phyloP scores from a whole-genome alignment of 2,113 vertebrate species.

The Delphinus delphis region DNA sequence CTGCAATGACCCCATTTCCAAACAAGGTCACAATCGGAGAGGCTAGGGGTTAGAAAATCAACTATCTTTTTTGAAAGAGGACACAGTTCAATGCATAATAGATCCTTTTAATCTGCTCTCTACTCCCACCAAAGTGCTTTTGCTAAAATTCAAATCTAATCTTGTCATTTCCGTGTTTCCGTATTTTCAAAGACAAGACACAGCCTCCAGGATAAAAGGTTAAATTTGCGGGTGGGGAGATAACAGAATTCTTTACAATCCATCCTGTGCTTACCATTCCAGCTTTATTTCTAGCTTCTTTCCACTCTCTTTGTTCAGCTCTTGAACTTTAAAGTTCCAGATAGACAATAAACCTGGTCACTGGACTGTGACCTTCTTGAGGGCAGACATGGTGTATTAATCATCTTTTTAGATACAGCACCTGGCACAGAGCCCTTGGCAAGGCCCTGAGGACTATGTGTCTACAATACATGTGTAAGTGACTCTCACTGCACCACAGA shows the following conservation, averaged over 20 bases:
- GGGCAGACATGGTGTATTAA: background rate
- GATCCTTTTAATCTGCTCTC: background rate
- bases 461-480: background rate
- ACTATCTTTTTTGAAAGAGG: background rate
- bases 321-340: constrained; percentile 1
- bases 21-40: background rate
- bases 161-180: background rate
- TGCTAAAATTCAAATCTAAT: background rate
- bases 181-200: constrained; percentile 3
- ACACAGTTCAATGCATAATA: background rate
- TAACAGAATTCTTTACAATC: background rate
- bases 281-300: background rate
- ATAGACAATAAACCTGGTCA: background rate
- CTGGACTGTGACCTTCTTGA: background rate
- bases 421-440: background rate
- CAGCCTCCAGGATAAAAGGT: background rate
- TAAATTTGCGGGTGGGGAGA: background rate
- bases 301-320: background rate
- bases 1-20: background rate
- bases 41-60: background rate
- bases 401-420: background rate
- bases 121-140: background rate
- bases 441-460: background rate
- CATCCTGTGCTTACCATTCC: background rate
- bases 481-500: background rate